A percentile compares a stretch with the other conserved stretches of the same genome.
These are phyloP conservation scores for Eumeta japonica DNA, from an alignment of 1,140 invertebrate genomes.

Conservation along the genomic window DNA sequence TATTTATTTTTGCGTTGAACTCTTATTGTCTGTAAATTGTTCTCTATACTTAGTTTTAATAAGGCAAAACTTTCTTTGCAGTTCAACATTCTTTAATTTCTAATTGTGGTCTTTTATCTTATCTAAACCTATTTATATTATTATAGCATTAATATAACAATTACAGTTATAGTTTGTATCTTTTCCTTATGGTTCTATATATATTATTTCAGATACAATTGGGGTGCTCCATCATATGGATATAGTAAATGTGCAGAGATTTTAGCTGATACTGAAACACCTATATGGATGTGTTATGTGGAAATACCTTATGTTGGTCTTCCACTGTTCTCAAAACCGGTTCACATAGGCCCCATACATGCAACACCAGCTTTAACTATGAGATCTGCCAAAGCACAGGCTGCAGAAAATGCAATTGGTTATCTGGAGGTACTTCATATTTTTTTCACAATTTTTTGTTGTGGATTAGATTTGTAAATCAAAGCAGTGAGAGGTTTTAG, in stretches of 20 bases:
- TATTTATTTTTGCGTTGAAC: too few relatives aligned
- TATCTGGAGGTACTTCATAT: conserved; percentile 40
- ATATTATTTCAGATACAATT: conserved; percentile 31
- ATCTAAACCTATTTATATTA: too few relatives aligned
- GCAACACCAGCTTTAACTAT: conserved; percentile 22
- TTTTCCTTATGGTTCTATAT: neutral
- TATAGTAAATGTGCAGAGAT: conserved; percentile 29
- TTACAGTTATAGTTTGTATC: conserved; percentile 4
- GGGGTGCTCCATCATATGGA: conserved; percentile 28
- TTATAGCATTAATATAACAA: too few relatives aligned
- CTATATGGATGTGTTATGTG: conserved; percentile 28
- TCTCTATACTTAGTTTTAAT: too few relatives aligned
- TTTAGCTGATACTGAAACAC: conserved; percentile 18
- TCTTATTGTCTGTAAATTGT: too few relatives aligned
- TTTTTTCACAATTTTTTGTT: too few relatives aligned
- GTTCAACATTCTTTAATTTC: too few relatives aligned
- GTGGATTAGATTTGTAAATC: too few relatives aligned
- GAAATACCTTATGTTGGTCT: conserved; percentile 31
- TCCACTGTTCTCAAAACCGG: conserved; percentile 21
- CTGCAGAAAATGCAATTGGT: conserved; percentile 30
- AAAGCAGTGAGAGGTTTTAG: too few relatives aligned
- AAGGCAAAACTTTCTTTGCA: too few relatives aligned
- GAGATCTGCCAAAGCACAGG: conserved; percentile 33
- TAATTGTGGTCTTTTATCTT: too few relatives aligned
- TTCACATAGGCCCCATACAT: conserved; percentile 24